Conservation (phyloP, 2,888 invertebrate genomes). For the Caenorhabditis uteleia region DNA sequence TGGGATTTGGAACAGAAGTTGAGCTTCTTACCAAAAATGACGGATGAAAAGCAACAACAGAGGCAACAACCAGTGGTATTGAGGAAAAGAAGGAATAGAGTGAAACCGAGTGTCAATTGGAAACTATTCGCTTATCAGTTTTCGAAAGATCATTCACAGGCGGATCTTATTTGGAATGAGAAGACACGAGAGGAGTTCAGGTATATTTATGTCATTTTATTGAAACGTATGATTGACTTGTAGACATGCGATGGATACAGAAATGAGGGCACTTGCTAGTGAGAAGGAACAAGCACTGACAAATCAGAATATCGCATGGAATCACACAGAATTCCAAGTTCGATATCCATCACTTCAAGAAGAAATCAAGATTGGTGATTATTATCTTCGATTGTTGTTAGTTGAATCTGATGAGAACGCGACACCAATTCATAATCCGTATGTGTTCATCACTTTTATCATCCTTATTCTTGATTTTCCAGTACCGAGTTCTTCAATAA, state of each 20-base stretch:
- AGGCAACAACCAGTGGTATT: constrained; percentile 81
- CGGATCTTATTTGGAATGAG: constrained; percentile 98
- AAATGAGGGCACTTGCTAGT: constrained; percentile 80
- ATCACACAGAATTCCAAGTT: constrained; percentile 94
- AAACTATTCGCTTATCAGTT: constrained; percentile 93
- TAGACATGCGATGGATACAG: constrained; percentile 71
- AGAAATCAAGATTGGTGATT: constrained; percentile 97
- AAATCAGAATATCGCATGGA: constrained; percentile 82
- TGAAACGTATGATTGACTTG: no score
- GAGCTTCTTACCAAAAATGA: constrained; percentile 66
- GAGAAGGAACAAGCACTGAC: constrained; percentile 83
- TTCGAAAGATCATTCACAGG: constrained; percentile 87
- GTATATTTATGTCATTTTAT: no score
- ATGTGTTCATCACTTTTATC: constrained; percentile 11
- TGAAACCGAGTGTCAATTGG: constrained; percentile 80
- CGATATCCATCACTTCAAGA: constrained; percentile 90
- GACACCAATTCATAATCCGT: constrained; percentile 73
- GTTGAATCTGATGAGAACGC: constrained; percentile 79
- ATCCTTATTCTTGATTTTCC: constrained; percentile 27
- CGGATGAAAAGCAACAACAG: constrained; percentile 49
- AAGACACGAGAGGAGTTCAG: constrained; percentile 93
- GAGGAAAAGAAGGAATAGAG: constrained; percentile 84
- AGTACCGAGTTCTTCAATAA: constrained; percentile 97
- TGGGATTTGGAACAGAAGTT: constrained; percentile 72
- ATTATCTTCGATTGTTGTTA: constrained; percentile 89